A percentile compares a stretch with the other conserved stretches of the same genome.
Evolutionary conservation across 1,140 invertebrate species (phyloP).

Genomic region (Drosophila orosa): DNA sequence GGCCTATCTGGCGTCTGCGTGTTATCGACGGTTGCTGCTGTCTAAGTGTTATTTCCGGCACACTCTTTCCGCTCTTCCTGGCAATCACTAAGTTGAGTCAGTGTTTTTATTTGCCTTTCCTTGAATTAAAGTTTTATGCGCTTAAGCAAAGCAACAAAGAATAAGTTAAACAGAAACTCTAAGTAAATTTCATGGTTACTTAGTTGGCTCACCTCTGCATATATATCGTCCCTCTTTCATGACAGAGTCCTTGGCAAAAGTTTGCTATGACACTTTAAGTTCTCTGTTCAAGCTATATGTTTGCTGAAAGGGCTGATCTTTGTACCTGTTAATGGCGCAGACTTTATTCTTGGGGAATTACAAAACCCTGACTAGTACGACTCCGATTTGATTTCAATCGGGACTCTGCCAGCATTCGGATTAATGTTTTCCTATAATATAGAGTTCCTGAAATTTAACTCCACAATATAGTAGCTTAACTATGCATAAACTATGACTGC

Average conservation of each 20-base stretch:
- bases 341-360: no score
- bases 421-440: no score
- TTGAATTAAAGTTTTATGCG: slow-evolving; percentile 59
- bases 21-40: slow-evolving; percentile 36
- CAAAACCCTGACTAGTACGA: background rate
- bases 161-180: slow-evolving; percentile 26
- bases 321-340: background rate
- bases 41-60: slow-evolving; percentile 59
- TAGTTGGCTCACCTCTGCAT: slow-evolving; percentile 48
- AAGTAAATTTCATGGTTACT: slow-evolving; percentile 72
- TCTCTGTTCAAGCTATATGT: background rate
- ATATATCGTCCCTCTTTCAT: background rate
- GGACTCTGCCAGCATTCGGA: no score
- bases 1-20: slow-evolving; percentile 59
- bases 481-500: background rate
- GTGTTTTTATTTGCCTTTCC: slow-evolving; percentile 60
- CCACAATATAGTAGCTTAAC: background rate
- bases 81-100: slow-evolving; percentile 8
- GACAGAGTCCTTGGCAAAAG: slow-evolving; percentile 3
- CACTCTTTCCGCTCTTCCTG: slow-evolving; percentile 19
- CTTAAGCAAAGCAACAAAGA: slow-evolving; percentile 15
- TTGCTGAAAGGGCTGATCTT: background rate
- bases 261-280: slow-evolving; percentile 41
- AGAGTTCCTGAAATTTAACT: no score
- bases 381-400: background rate